Base-by-base conservation (phyloP, 2,888 invertebrate genomes). In the Danaus chrysippus region DNA sequence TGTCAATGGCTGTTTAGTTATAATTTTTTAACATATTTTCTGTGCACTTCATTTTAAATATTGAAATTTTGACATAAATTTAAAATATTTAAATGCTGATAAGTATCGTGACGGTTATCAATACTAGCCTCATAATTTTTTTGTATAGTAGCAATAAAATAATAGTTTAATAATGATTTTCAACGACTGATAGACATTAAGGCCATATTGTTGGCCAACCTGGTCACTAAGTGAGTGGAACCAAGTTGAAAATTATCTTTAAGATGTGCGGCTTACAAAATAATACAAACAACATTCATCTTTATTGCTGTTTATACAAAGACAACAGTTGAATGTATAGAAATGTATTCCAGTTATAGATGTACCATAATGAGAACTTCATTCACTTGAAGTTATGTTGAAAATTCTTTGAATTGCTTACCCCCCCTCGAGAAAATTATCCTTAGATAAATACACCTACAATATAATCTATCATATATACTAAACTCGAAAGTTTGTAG, bases 151-250 rank as follows among this genome's bases (percentile, higher is more conserved):
- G 17, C 17, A 11, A 17, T 49, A 49, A 11, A 49, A 49, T 17
- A 17, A 6, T 49, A 34, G 23, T 34, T 34, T 34, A 49, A 49
- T 49, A 49, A 49, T 49, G 49, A 49, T 65, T 68, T 64, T 67
- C 68, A 67, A 70, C 71, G 68, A 68, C 68, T 57, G 62, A 61
- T 65, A 64, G 64, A 70, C 76, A 82, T 80, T 83, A 81, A 78
- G 79, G 82, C 70, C 76, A 69, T 63, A 74, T 83, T 79, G 74
- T 83, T 81, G 76, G 70, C 70, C 73, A 79, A 82, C 71, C 69
- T 71, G 69, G 70, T 70, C 70, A 68, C 56, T 74, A 74, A 81
- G 74, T 72, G 76, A 79, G 70, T 78, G 76, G 76, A 81, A 77
- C 77, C 72, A 72, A 79, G 70, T 75, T 62, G 71, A 75, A 74